A percentile compares a stretch with the other conserved stretches of the same genome.
Evolutionary conservation across 2,797 vertebrate genomes (phyloP).

Genomic region (Echiichthys vipera): DNA sequence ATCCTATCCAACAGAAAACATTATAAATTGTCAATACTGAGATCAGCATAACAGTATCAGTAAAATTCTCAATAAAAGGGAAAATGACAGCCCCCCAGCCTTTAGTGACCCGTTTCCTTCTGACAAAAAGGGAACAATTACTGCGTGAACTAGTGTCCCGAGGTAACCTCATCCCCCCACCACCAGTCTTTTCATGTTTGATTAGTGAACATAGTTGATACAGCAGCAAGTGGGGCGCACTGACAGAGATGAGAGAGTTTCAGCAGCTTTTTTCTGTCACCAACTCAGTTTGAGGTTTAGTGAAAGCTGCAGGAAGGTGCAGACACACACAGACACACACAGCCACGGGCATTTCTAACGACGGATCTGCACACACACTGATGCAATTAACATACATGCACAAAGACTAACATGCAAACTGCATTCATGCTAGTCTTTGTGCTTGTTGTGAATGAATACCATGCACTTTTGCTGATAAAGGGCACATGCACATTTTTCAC

Average conservation of each 20-base stretch:
- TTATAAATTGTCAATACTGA: not conserved
- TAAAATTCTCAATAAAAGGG: not conserved
- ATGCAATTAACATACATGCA: not conserved
- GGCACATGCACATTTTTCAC: conserved; percentile 10
- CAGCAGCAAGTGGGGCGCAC: conserved; percentile 12
- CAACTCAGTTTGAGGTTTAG: conserved; percentile 19
- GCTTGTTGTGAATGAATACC: not conserved
- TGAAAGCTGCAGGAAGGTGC: conserved; percentile 26
- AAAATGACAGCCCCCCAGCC: not conserved
- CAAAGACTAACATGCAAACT: too few species aligned
- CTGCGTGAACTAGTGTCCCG: conserved; percentile 31
- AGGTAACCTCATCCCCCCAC: conserved; percentile 26
- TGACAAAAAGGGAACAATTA: conserved; percentile 12
- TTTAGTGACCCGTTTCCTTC: conserved; percentile 21
- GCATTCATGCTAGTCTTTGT: not conserved
- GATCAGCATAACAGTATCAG: too few species aligned
- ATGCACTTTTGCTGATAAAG: not conserved
- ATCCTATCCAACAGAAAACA: not conserved
- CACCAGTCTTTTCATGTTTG: conserved; percentile 53
- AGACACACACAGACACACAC: conserved; percentile 38
- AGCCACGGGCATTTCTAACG: conserved; percentile 4
- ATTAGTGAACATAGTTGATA: conserved; percentile 58
- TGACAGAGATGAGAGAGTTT: conserved; percentile 40
- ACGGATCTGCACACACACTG: not conserved
- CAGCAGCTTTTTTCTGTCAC: conserved; percentile 49